Conservation (phyloP, 2,888 invertebrate species). For the Rhingia campestris region DNA sequence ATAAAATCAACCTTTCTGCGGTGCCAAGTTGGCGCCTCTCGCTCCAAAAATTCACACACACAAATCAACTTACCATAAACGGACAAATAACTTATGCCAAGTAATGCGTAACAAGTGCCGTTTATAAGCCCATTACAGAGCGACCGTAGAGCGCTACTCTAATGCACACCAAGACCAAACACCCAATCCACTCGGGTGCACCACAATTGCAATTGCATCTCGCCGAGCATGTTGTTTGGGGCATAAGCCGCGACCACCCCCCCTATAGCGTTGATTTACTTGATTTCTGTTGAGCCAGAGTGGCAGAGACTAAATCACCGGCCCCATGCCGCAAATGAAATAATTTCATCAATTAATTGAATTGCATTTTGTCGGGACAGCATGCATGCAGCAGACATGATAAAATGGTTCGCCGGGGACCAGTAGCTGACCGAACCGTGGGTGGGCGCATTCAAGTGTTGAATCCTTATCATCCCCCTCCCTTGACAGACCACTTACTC, state of each 20-base stretch:
- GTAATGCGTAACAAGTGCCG: conserved; percentile 52
- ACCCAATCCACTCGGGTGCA: conserved; percentile 1
- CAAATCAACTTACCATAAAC: conserved; percentile 54
- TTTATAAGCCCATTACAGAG: conserved; percentile 55
- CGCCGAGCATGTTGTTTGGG: neutral
- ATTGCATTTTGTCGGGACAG: conserved; percentile 55
- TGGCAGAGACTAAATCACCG: conserved; percentile 38
- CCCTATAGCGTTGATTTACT: conserved; percentile 43
- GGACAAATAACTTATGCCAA: conserved; percentile 37
- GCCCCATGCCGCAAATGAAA: conserved; percentile 61
- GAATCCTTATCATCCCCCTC: conserved; percentile 13
- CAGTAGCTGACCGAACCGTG: conserved; percentile 27
- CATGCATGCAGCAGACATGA: conserved; percentile 37
- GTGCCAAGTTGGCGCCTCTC: conserved; percentile 46
- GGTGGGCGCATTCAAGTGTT: conserved; percentile 52
- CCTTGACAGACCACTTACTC: conserved; percentile 34
- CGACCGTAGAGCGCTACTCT: neutral
- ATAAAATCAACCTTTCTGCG: conserved; percentile 2
- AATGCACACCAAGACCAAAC: conserved; percentile 23
- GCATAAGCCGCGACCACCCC: neutral
- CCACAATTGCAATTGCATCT: conserved; percentile 9
- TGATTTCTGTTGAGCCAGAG: conserved; percentile 23
- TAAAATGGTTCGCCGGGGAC: conserved; percentile 18
- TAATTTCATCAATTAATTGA: conserved; percentile 73
- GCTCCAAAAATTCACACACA: conserved; percentile 4